phyloP scores from a whole-genome alignment of 2,888 invertebrate species.

The Lissocephala sabroskyi region DNA sequence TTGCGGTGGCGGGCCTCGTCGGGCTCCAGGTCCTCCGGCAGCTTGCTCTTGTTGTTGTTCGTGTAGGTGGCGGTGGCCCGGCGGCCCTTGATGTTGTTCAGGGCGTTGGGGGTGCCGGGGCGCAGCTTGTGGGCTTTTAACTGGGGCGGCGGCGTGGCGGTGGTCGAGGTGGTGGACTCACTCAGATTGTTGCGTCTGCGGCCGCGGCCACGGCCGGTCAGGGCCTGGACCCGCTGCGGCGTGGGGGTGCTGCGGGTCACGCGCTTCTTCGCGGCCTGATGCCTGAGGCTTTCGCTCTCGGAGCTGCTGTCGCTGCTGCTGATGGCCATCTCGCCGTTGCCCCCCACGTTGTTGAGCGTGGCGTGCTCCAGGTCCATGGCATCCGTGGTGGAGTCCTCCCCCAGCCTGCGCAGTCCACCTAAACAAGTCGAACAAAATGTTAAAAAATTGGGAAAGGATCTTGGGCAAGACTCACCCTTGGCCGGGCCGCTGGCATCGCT shows the following conservation, averaged over 20 bases:
- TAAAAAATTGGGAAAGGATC: neutral
- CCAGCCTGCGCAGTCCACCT: conserved; percentile 14
- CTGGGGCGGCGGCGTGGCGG: conserved; percentile 57
- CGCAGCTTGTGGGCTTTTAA: conserved; percentile 32
- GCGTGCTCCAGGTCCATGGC: conserved; percentile 50
- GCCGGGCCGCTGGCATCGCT: conserved; percentile 12
- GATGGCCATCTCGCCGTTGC: conserved; percentile 57
- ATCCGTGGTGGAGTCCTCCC: conserved; percentile 45
- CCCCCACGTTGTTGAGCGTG: conserved; percentile 29
- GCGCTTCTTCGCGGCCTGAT: conserved; percentile 21
- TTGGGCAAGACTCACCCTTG: conserved; percentile 5
- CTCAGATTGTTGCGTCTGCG: conserved; percentile 50
- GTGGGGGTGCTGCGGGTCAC: conserved; percentile 38
- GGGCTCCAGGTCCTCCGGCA: conserved; percentile 7
- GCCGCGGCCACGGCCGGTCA: conserved; percentile 33
- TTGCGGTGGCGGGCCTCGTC: conserved; percentile 18
- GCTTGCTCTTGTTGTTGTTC: conserved; percentile 25
- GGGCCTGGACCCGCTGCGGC: neutral
- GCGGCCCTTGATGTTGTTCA: conserved; percentile 44
- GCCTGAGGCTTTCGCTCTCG: conserved; percentile 43
- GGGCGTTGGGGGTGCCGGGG: conserved; percentile 39
- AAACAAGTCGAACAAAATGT: too few species aligned
- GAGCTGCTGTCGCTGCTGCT: conserved; percentile 55
- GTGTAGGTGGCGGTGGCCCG: conserved; percentile 37
- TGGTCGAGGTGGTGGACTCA: conserved; percentile 44